Percentiles rank a stretch among this genome's conserved stretches.
Conservation (phyloP, 1,140 invertebrate species). For the fruit fly (Drosophila melanogaster) region DNA sequence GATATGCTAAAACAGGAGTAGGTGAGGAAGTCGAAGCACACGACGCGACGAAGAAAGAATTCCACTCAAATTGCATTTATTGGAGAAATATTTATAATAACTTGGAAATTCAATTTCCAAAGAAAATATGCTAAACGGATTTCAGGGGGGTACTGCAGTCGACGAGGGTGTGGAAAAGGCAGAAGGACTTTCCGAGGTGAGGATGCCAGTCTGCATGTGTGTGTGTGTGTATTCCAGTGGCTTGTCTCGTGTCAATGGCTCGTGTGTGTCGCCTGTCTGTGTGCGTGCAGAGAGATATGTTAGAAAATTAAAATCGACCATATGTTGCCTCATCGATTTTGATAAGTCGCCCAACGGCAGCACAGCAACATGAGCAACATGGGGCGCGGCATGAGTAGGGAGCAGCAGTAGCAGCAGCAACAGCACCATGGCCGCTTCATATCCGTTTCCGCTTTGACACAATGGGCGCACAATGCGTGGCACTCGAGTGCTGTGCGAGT, state of each 20-base stretch:
- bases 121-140: constrained; percentile 82
- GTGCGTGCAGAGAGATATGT: constrained; percentile 55
- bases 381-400: constrained; percentile 1
- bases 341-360: constrained; percentile 59
- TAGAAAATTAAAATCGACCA: constrained; percentile 81
- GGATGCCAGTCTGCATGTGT: constrained; percentile 16
- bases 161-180: background rate
- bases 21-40: constrained; percentile 16
- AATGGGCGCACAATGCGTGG: constrained; percentile 63
- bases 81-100: constrained; percentile 80
- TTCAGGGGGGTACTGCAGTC: constrained; percentile 41
- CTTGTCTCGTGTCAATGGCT: constrained; percentile 43
- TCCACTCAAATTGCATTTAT: constrained; percentile 78
- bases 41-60: constrained; percentile 37
- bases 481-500: constrained; percentile 6
- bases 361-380: constrained; percentile 15
- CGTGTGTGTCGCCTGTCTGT: constrained; percentile 24
- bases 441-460: constrained; percentile 75
- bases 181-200: constrained; percentile 16
- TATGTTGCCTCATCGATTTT: constrained; percentile 82
- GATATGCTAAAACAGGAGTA: constrained; percentile 22
- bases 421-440: constrained; percentile 65
- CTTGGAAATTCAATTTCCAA: constrained; percentile 81
- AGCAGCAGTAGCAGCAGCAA: constrained; percentile 16
- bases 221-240: constrained; percentile 16